Evolutionary conservation across 2,797 vertebrate species (phyloP), one percentile per base, ranked within the genome.

Genomic region (Dermochelys coriacea): DNA sequence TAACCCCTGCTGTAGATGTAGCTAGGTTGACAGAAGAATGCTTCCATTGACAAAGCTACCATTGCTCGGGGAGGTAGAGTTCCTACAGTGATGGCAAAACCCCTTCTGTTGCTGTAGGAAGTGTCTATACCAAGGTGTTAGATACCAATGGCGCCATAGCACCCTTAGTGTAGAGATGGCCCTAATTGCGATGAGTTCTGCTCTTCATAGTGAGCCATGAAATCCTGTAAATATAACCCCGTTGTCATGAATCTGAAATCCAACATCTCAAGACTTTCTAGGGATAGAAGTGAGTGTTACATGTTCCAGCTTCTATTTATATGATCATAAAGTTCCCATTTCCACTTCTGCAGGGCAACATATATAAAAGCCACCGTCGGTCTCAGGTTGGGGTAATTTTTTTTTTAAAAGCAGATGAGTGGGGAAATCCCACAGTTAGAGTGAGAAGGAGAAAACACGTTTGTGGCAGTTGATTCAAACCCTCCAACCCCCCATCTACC

Each of bases 381-480:
- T 84, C 16, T 83, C 12, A 5, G 49, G 3, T 54, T 14, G 8
- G 64, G 89, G 57, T 75, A 45, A 14, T 45, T 25, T 45, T 29
- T 29, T 29, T 75, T 45, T 75, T 16, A 12, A 47, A 25, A 29
- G 12, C 7, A 47, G 12, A 21, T 74, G 37, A 12, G 3, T 61
- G 27, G n/a, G 23, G 41, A 78, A 75, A 75, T 75, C 16, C 50
- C 64, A 86, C 16, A 85, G 81, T 87, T 71, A 78, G 16, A 87
- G 11, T 16, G 80, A 68, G 14, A 31, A 83, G 49, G 34, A 82
- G 31, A 61, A 10, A 57, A 87, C 5, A 57, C 64, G 74, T 82
- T 29, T n/a, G 5, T 47, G 55, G 49, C 27, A 68, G 27, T 2
- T 95, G 89, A 94, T 95, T 93, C 90, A 91, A 81, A 88, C 55